Conservation (phyloP, 35 echinoderm and acorn worm species). For the Diadema setosum region DNA sequence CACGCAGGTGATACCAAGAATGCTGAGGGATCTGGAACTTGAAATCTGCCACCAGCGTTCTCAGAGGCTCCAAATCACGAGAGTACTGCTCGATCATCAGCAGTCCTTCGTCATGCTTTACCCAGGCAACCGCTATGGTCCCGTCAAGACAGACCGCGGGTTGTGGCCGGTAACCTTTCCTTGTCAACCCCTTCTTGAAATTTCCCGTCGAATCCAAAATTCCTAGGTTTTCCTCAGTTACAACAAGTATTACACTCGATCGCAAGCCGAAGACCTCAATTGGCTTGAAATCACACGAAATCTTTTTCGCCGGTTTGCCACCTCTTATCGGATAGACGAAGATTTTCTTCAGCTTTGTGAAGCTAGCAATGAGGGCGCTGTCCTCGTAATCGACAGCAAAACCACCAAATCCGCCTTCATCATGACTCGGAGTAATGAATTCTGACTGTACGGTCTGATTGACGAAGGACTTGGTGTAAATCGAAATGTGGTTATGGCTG, state of each 20-base stretch:
- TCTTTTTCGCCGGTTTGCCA: not conserved
- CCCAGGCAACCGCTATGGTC: not conserved
- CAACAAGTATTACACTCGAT: not conserved
- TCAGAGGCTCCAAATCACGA: not conserved
- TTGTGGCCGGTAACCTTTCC: not conserved
- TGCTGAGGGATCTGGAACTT: not conserved
- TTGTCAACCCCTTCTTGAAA: not conserved
- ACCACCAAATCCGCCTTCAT: not conserved
- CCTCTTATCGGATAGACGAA: not conserved
- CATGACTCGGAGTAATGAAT: not conserved
- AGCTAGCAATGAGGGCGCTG: not conserved
- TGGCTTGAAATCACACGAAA: not conserved
- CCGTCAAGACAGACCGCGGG: not conserved
- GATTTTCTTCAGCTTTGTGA: not conserved
- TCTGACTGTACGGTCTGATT: not conserved
- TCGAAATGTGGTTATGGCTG: not conserved
- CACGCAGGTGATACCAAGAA: not conserved
- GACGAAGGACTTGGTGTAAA: not conserved
- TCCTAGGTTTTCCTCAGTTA: not conserved
- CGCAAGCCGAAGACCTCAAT: not conserved
- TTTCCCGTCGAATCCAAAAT: not conserved
- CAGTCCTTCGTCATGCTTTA: not conserved
- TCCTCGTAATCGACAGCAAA: not conserved
- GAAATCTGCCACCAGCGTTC: not conserved
- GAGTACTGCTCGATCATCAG: conserved; percentile 1